A percentile compares a stretch with the other conserved stretches of the same genome.
These are phyloP conservation scores for Idris sp. DNA, from an alignment of 1,140 invertebrate genomes.

Conservation along the genomic window DNA sequence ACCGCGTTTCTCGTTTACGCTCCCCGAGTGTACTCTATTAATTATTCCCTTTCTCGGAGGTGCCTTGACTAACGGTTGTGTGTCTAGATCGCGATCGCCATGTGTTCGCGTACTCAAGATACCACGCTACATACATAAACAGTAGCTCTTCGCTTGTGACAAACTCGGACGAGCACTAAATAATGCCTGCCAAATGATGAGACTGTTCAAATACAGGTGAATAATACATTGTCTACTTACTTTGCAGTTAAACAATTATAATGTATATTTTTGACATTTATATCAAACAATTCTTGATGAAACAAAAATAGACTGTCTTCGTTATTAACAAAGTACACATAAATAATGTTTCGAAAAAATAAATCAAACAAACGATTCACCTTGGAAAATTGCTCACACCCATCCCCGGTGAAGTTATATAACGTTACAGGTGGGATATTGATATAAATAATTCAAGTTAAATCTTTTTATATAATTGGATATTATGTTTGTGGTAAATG, in stretches of 20 bases:
- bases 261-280: too few relatives aligned
- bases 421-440: conserved; percentile 19
- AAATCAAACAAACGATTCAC: too few relatives aligned
- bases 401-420: too few relatives aligned
- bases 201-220: conserved; percentile 18
- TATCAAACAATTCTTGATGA: too few relatives aligned
- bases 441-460: conserved; percentile 41
- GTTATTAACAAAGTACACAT: too few relatives aligned
- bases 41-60: conserved; percentile 62
- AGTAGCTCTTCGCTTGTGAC: conserved; percentile 40
- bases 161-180: conserved; percentile 34
- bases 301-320: too few relatives aligned
- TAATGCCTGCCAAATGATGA: conserved; percentile 41
- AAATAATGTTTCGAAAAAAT: too few relatives aligned
- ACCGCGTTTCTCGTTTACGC: conserved; percentile 51
- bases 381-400: too few relatives aligned
- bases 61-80: conserved; percentile 53
- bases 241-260: too few relatives aligned
- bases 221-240: too few relatives aligned
- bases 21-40: conserved; percentile 62
- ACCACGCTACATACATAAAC: conserved; percentile 50
- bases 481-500: conserved; percentile 64
- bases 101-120: conserved; percentile 50
- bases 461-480: conserved; percentile 63
- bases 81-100: conserved; percentile 56